Conservation (phyloP, 2,113 vertebrate genomes). For the Petrocephalus microphthalmus region DNA sequence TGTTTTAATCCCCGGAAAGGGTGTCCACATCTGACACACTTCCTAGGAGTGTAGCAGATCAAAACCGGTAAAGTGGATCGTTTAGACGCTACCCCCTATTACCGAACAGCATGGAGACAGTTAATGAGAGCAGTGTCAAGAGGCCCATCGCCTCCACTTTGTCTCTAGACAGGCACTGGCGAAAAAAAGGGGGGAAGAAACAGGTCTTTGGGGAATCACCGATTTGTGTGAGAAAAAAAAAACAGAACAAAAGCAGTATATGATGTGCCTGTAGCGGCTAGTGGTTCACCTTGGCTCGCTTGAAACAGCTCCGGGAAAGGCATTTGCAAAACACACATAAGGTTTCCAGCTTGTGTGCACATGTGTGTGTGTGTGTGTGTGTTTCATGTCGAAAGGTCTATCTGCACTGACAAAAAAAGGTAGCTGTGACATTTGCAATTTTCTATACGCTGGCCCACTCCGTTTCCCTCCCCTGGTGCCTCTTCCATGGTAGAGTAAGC, state of each 20-base stretch:
- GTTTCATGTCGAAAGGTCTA: slow-evolving; percentile 64
- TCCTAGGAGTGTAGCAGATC: slow-evolving; percentile 76
- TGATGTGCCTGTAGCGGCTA: slow-evolving; percentile 44
- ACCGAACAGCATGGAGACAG: slow-evolving; percentile 75
- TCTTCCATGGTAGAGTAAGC: slow-evolving; percentile 97
- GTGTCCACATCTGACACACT: slow-evolving; percentile 64
- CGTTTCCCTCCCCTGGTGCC: slow-evolving; percentile 90
- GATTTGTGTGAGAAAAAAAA: slow-evolving; percentile 49
- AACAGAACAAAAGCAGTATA: slow-evolving; percentile 57
- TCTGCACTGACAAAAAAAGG: slow-evolving; percentile 79
- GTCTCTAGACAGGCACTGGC: slow-evolving; percentile 62
- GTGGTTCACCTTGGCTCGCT: slow-evolving; percentile 50
- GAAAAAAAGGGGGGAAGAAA: slow-evolving; percentile 51
- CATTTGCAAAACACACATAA: slow-evolving; percentile 69
- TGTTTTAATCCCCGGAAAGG: slow-evolving; percentile 37
- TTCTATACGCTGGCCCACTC: slow-evolving; percentile 94
- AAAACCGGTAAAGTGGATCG: slow-evolving; percentile 84
- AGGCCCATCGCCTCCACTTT: slow-evolving; percentile 65
- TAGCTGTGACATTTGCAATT: slow-evolving; percentile 99
- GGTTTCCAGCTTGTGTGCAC: slow-evolving; percentile 2
- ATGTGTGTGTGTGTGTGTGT: not conserved
- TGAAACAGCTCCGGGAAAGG: slow-evolving; percentile 69
- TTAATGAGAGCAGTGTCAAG: slow-evolving; percentile 76
- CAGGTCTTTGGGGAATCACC: slow-evolving; percentile 61
- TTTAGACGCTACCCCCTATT: slow-evolving; percentile 79